These are phyloP conservation scores for Lacerta viridis DNA, from an alignment of 2,797 vertebrate genomes.

Conservation along the genomic window DNA sequence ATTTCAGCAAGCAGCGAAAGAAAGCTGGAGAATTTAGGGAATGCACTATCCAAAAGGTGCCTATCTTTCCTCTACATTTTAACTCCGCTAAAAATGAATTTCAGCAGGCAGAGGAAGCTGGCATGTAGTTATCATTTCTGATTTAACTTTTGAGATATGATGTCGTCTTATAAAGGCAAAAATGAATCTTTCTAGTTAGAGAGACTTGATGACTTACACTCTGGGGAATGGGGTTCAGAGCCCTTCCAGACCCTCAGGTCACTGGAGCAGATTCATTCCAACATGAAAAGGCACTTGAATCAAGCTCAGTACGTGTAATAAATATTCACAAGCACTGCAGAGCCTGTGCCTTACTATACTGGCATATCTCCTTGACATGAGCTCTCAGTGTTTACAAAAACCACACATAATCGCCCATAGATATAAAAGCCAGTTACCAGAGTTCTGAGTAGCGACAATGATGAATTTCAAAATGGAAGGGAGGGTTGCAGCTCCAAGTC, in stretches of 20 bases:
- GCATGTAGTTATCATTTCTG: not conserved
- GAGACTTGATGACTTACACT: not conserved
- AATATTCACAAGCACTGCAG: slow-evolving; percentile 18
- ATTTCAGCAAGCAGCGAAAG: not conserved
- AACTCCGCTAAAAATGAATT: accelerated
- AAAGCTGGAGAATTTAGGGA: not conserved
- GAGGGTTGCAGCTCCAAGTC: not conserved
- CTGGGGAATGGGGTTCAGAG: not conserved
- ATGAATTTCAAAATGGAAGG: too few species aligned
- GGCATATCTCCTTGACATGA: not conserved
- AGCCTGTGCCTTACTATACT: not conserved
- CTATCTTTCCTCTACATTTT: not conserved
- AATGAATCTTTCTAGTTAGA: slow-evolving; percentile 9
- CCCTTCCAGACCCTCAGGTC: not conserved
- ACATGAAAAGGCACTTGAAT: not conserved
- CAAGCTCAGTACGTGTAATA: not conserved
- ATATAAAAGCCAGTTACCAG: too few species aligned
- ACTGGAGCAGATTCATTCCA: slow-evolving; percentile 18
- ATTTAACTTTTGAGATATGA: not conserved
- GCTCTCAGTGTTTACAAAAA: not conserved
- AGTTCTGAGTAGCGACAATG: too few species aligned
- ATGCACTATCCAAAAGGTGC: not conserved
- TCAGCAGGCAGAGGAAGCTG: accelerated
- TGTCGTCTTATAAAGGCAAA: slow-evolving; percentile 1
- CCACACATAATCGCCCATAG: not conserved